A percentile compares a stretch with the other conserved stretches of the same genome.
Evolutionary conservation across 2,888 invertebrate species (phyloP).

Genomic region (Flabesymbios commensalis): DNA sequence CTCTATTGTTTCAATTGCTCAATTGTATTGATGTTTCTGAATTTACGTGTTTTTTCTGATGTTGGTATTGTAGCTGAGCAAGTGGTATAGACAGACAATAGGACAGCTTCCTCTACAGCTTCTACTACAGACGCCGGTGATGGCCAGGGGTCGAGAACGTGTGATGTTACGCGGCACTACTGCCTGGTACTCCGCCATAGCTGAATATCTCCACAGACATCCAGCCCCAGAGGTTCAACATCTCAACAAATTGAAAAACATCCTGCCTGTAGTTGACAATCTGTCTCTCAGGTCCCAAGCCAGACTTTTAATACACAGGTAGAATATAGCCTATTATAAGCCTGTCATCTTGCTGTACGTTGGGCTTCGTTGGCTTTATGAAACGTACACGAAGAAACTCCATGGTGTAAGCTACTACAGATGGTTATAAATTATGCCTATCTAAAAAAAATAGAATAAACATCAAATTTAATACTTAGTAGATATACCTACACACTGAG

Average conservation of each 20-base stretch:
- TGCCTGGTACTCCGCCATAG: constrained; percentile 19
- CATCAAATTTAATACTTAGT: too few species aligned
- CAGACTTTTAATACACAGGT: constrained; percentile 23
- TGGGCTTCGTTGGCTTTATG: too few species aligned
- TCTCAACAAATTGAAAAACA: constrained; percentile 18
- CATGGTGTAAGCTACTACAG: too few species aligned
- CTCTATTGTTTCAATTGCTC: too few species aligned
- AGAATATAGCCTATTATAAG: too few species aligned
- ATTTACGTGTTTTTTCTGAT: too few species aligned
- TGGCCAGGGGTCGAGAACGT: not conserved
- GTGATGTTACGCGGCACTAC: constrained; percentile 1
- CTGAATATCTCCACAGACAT: constrained; percentile 15
- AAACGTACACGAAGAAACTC: too few species aligned
- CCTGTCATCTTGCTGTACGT: too few species aligned
- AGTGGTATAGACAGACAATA: constrained; percentile 19
- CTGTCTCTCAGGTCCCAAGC: constrained; percentile 19
- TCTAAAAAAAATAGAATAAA: too few species aligned
- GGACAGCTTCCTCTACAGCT: constrained; percentile 23
- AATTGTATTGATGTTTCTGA: too few species aligned
- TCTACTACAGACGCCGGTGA: not conserved
- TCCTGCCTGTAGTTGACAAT: constrained; percentile 22
- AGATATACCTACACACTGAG: too few species aligned
- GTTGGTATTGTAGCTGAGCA: constrained; percentile 19
- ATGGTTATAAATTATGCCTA: too few species aligned
- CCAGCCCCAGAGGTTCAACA: constrained; percentile 11